Percentiles rank a stretch among this genome's conserved stretches.
Evolutionary conservation across 2,797 vertebrate species (phyloP).

Genomic region (Cuculus canorus): DNA sequence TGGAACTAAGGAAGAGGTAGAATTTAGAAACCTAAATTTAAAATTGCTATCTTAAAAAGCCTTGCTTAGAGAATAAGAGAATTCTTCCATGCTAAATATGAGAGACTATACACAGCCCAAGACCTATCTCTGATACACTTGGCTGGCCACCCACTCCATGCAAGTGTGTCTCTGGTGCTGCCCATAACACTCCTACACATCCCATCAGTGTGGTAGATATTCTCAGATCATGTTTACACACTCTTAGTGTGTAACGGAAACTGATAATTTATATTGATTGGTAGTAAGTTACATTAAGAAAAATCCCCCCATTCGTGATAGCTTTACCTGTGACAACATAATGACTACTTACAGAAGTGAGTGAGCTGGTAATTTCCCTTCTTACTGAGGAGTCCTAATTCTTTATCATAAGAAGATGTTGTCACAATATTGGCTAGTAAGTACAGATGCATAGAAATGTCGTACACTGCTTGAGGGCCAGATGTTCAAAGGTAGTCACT

Average conservation of each 20-base stretch:
- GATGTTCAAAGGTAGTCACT: too few species aligned
- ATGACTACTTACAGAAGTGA: neutral
- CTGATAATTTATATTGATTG: neutral
- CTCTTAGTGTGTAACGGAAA: too few species aligned
- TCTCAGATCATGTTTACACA: neutral
- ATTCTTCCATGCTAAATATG: neutral
- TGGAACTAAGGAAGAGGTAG: neutral
- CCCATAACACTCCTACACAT: too few species aligned
- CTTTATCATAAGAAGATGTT: neutral
- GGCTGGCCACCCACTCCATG: neutral
- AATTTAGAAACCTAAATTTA: neutral
- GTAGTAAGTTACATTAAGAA: neutral
- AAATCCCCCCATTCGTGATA: accelerated
- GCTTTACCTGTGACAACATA: neutral
- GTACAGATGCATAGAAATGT: neutral
- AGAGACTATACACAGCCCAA: neutral
- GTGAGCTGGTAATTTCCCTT: neutral
- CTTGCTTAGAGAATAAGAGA: neutral
- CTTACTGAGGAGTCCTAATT: neutral
- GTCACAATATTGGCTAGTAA: neutral
- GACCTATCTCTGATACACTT: neutral
- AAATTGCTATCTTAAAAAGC: neutral
- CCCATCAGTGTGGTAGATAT: neutral
- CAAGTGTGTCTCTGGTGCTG: neutral
- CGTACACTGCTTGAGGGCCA: neutral